These are phyloP conservation scores for Sinelater perroti DNA, from an alignment of 2,888 invertebrate species.

Conservation along the genomic window DNA sequence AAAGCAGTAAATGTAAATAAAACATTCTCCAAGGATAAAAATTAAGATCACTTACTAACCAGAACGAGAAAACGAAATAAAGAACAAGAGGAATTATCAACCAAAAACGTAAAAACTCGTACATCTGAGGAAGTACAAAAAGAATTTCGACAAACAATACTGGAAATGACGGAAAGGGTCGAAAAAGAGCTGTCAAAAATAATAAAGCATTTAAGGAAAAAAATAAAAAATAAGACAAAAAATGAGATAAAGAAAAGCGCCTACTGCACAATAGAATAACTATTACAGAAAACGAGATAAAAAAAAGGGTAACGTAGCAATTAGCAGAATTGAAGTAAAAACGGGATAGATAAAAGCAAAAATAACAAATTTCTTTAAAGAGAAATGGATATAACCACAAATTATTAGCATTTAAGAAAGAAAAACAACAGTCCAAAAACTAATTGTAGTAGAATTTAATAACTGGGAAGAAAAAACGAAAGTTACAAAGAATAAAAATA, in stretches of 20 bases:
- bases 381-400: slow-evolving; percentile 1
- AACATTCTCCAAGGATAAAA: too few species aligned
- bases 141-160: slow-evolving; percentile 1
- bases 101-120: not conserved
- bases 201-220: not conserved
- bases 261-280: not conserved
- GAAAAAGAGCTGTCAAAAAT: slow-evolving; percentile 3
- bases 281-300: not conserved
- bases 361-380: not conserved
- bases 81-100: too few species aligned
- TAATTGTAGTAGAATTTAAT: not conserved
- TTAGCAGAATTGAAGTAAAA: not conserved
- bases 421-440: not conserved
- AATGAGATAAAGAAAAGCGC: not conserved
- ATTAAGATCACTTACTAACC: too few species aligned
- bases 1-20: too few species aligned
- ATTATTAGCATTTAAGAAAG: not conserved
- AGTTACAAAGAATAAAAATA: too few species aligned
- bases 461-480: slow-evolving; percentile 1
- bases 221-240: slow-evolving; percentile 1
- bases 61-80: too few species aligned
- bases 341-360: not conserved
- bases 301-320: not conserved
- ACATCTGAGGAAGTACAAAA: slow-evolving; percentile 1
- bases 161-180: too few species aligned